phyloP scores from a whole-genome alignment of 2,797 vertebrate genomes.

The Arrhamphus sclerolepis region DNA sequence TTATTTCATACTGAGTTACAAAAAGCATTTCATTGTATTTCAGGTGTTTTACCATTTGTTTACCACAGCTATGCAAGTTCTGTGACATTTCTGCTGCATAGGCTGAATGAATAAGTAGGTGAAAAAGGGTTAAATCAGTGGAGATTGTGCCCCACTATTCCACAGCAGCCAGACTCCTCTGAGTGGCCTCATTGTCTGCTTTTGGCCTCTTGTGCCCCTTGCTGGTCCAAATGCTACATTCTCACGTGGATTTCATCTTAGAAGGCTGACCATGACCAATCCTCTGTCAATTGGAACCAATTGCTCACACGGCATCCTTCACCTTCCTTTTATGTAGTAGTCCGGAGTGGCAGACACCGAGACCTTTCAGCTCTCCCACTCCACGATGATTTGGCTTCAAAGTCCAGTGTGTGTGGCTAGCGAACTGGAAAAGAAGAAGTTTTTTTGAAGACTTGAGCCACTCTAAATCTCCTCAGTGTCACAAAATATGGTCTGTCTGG shows the following conservation, averaged over 20 bases:
- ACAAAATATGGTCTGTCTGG: slow-evolving; percentile 73
- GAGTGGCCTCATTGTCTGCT: slow-evolving; percentile 78
- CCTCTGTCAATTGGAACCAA: slow-evolving; percentile 82
- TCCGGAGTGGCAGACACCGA: slow-evolving; percentile 70
- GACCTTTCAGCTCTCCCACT: slow-evolving; percentile 75
- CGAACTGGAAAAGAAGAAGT: slow-evolving; percentile 79
- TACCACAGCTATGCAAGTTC: slow-evolving; percentile 1
- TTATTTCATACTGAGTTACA: not conserved
- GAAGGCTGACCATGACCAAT: slow-evolving; percentile 83
- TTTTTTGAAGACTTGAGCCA: slow-evolving; percentile 55
- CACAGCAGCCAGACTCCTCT: slow-evolving; percentile 74
- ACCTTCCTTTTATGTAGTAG: slow-evolving; percentile 79
- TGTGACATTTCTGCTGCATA: slow-evolving; percentile 8
- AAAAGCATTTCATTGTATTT: not conserved
- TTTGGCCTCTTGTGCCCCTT: slow-evolving; percentile 76
- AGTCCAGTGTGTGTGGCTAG: slow-evolving; percentile 71
- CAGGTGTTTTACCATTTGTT: slow-evolving; percentile 1
- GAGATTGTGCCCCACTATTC: slow-evolving; percentile 60
- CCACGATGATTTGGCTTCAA: slow-evolving; percentile 76
- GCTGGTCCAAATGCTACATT: slow-evolving; percentile 78
- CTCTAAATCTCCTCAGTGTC: slow-evolving; percentile 64
- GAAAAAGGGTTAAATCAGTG: slow-evolving; percentile 71
- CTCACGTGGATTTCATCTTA: slow-evolving; percentile 85
- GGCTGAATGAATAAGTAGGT: slow-evolving; percentile 40
- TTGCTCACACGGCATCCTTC: slow-evolving; percentile 80